Conservation (phyloP, 2,888 invertebrate genomes). For the Mythimna impura region DNA sequence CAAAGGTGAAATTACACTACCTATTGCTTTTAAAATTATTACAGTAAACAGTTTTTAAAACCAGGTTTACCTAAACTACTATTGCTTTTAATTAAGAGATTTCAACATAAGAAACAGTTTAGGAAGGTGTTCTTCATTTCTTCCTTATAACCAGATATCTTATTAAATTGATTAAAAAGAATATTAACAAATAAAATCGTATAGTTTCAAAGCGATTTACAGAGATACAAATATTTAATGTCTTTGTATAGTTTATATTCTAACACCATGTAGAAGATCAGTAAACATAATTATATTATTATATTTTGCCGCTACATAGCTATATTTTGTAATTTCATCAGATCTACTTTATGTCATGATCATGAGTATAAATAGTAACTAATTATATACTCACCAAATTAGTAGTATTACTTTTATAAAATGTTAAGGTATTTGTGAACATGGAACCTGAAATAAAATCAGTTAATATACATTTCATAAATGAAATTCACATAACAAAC, state of each 20-base stretch:
- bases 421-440: constrained; percentile 73
- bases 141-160: too few species aligned
- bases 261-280: neutral
- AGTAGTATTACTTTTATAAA: constrained; percentile 75
- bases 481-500: neutral
- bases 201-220: too few species aligned
- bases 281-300: too few species aligned
- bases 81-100: neutral
- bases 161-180: neutral
- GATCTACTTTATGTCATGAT: neutral
- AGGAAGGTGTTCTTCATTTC: too few species aligned
- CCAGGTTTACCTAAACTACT: too few species aligned
- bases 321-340: neutral
- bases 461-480: constrained; percentile 23
- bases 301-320: neutral
- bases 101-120: too few species aligned
- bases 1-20: neutral
- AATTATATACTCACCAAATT: constrained; percentile 75
- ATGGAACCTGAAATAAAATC: constrained; percentile 79
- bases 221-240: too few species aligned
- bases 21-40: neutral
- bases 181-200: neutral
- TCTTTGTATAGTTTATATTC: too few species aligned
- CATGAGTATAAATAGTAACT: too few species aligned
- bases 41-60: neutral